A percentile compares a stretch with the other conserved stretches of the same genome.
Conservation (phyloP, 2,113 vertebrate species). For the Hirundichthys speculiger region DNA sequence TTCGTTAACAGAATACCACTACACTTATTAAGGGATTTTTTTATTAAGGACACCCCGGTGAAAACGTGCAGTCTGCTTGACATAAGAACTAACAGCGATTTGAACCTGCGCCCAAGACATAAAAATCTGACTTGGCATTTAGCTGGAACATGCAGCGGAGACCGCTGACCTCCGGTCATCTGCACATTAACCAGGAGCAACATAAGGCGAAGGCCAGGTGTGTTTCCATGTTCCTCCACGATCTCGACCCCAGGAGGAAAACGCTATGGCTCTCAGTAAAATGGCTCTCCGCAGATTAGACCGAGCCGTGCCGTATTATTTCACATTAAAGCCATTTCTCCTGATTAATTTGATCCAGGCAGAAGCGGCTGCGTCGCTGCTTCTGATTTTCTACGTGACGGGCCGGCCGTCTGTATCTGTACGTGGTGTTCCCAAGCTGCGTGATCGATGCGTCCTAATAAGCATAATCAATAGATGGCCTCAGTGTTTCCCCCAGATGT, state of each 20-base stretch:
- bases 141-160: neutral
- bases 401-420: conserved; percentile 9
- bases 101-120: neutral
- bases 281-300: neutral
- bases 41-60: neutral
- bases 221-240: neutral
- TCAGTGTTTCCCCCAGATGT: neutral
- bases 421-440: conserved; percentile 7
- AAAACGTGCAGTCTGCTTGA: neutral
- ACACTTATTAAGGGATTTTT: neutral
- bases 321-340: neutral
- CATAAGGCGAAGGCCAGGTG: neutral
- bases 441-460: conserved; percentile 14
- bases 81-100: neutral
- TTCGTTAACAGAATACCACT: neutral
- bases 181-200: conserved; percentile 2
- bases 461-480: conserved; percentile 9
- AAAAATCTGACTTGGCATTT: conserved; percentile 17
- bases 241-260: conserved; percentile 15
- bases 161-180: conserved; percentile 4
- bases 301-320: neutral
- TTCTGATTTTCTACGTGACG: conserved; percentile 3
- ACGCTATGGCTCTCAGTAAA: neutral
- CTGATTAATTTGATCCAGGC: neutral
- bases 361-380: neutral